Evolutionary conservation across 2,888 invertebrate genomes (phyloP), one percentile per base, ranked within the genome.

Genomic region (Metacarcinus magister): DNA sequence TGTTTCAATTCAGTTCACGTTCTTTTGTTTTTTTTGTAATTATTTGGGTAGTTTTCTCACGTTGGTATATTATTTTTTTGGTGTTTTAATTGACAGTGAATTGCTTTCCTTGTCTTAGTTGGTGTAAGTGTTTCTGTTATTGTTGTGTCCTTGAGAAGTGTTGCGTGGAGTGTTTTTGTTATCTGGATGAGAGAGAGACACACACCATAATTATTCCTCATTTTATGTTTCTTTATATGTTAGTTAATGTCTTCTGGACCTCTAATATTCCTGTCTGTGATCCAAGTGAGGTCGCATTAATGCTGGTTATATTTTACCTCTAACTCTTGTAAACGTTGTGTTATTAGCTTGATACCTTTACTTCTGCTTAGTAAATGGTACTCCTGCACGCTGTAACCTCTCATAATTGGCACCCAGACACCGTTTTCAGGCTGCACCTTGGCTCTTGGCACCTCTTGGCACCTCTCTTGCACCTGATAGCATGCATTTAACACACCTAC

Each of bases 231-330:
- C 23, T 67, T 16, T 67, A 67, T 67, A 67, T 67, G 19, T 67
- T 67, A 67, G n/a, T n/a, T 67, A 67, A 67, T 67, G 67, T 67
- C n/a, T n/a, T n/a, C 67, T n/a, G 19, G 67, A n/a, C 67, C 67
- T 67, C 67, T 67, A 67, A 67, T 67, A 67, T 67, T 67, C 67
- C n/a, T n/a, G 67, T n/a, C n/a, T 23, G 67, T n/a, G 67, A 67
- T 23, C 67, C 67, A n/a, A n/a, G 67, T 67, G 67, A 67, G 67
- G 67, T 67, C 67, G 19, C 67, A n/a, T 67, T 67, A 67, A n/a
- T n/a, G 67, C 23, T 67, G 67, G 67, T 67, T n/a, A 19, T 67
- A n/a, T 67, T 67, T n/a, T n/a, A n/a, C n/a, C 67, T 5, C n/a
- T 19, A n/a, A 67, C 23, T 67, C 67, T 67, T n/a, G 67, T 23